phyloP scores from a whole-genome alignment of 2,888 invertebrate genomes.

The Artemia sp. region DNA sequence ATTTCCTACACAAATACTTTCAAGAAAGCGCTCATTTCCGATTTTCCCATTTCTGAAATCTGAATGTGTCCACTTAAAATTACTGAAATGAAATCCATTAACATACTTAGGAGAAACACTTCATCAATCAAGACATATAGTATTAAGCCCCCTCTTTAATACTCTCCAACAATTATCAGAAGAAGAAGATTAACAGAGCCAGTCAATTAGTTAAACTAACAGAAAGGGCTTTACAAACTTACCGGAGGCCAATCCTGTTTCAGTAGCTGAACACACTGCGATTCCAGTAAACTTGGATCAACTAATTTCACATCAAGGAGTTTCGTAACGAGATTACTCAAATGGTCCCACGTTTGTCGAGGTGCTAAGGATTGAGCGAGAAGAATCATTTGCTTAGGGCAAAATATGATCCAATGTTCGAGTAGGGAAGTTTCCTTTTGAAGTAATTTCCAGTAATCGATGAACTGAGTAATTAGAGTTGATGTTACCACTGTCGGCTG shows the following conservation, averaged over 20 bases:
- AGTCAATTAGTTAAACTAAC: too few species aligned
- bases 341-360: slow-evolving; percentile 22
- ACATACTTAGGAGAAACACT: too few species aligned
- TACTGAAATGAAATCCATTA: too few species aligned
- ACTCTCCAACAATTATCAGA: too few species aligned
- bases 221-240: slow-evolving; percentile 15
- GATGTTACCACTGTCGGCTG: background rate
- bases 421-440: background rate
- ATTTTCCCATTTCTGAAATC: too few species aligned
- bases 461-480: slow-evolving; percentile 6
- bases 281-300: slow-evolving; percentile 21
- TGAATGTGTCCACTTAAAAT: too few species aligned
- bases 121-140: too few species aligned
- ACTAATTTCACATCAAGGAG: slow-evolving; percentile 22
- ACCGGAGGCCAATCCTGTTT: slow-evolving; percentile 24
- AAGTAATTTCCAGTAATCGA: background rate
- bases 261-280: slow-evolving; percentile 23
- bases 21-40: too few species aligned
- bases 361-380: slow-evolving; percentile 22
- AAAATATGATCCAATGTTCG: slow-evolving; percentile 20
- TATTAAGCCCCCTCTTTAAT: too few species aligned
- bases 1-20: too few species aligned
- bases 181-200: too few species aligned
- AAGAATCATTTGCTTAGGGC: slow-evolving; percentile 23
- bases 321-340: slow-evolving; percentile 19